A percentile compares a stretch with the other conserved stretches of the same genome.
Evolutionary conservation across 2,113 vertebrate genomes (phyloP).

Genomic region (Cranoglanis bouderius): DNA sequence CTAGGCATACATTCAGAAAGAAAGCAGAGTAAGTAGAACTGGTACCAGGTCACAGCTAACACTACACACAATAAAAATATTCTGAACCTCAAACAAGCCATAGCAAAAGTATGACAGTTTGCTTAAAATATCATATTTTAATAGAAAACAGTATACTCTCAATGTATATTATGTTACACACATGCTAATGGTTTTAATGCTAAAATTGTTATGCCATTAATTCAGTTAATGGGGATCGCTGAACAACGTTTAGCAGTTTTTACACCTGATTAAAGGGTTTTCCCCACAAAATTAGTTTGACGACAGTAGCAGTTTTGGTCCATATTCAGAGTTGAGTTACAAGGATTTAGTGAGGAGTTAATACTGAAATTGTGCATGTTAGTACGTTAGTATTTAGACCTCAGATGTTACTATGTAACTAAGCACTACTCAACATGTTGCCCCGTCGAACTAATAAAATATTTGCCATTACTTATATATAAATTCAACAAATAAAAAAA

Average conservation of each 20-base stretch:
- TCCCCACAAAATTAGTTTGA: not conserved
- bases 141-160: not conserved
- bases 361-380: not conserved
- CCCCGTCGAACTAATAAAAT: not conserved
- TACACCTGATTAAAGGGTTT: not conserved
- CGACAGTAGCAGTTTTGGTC: not conserved
- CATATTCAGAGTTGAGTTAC: not conserved
- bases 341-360: not conserved
- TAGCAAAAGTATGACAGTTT: not conserved
- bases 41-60: not conserved
- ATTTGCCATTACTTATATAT: not conserved
- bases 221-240: not conserved
- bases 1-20: not conserved
- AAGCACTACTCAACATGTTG: not conserved
- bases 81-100: not conserved
- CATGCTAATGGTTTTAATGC: not conserved
- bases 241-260: not conserved
- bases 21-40: not conserved
- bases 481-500: not conserved
- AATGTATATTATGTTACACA: not conserved
- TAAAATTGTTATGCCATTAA: not conserved
- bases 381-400: not conserved
- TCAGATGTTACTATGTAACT: not conserved
- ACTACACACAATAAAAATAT: not conserved
- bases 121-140: not conserved